Base-by-base conservation (phyloP, 53 echinoderm and acorn worm species). In the Stichopus horrens region DNA sequence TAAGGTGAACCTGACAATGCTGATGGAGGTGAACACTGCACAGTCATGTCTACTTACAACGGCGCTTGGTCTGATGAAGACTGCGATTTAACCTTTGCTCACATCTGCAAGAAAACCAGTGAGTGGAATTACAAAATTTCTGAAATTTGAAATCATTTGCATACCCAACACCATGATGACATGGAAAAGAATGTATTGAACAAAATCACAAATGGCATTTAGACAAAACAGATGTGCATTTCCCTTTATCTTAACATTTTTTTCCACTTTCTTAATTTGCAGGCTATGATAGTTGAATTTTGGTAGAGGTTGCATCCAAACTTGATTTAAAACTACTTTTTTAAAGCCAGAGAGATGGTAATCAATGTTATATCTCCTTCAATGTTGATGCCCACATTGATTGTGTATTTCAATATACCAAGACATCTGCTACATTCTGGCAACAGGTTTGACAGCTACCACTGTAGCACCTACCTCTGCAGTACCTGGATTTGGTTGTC, bases 21-120 rank as follows among this genome's bases (percentile, higher is more conserved):
- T 1, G 73, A 73, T 11, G 89, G 91, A 5, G 68, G 58, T 8
- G 91, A 93, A 65, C 86, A 91, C 56, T 93, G 93, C 75, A 82
- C 63, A 8, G 88, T 85, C 14, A 88, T 93, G 73, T 77, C 91
- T 5, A 86, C 85, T 7, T 55, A 63, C 79, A 83, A 86, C 58
- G 93, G 93, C 13, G 58, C 88, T 65, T 93, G 93, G 93, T 75
- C 86, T 5, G 93, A 93, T 13, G 91, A 93, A 66, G 71, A 88
- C 18, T 93, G 93, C 58, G 91, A 93, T 74, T 81, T 89, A 10
- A 21, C 51, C 5, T 93, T 89, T 65, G 86, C 91, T 14, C 89
- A 91, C 66, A 91, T 93, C 81, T 93, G 93, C 91, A 93, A 91
- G 86, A 93, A 93, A 89, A 59, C 55, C 8, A 92, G 93, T 92